Percentiles rank a stretch among this genome's conserved stretches.
phyloP scores from a whole-genome alignment of 2,797 vertebrate species.

The Huso huso region DNA sequence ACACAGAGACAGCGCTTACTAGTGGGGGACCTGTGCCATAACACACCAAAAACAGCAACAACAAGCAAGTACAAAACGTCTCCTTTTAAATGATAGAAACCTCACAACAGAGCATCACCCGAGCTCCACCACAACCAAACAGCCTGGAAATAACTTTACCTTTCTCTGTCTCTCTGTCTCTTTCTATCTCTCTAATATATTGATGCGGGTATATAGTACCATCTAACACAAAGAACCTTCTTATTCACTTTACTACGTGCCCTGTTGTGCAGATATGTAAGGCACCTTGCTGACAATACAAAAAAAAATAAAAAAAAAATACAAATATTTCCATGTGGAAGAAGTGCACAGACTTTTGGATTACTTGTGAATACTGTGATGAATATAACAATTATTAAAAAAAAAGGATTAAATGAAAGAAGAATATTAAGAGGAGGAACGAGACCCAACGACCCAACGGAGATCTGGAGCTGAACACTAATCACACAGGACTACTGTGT shows the following conservation, averaged over 20 bases:
- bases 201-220: conserved; percentile 85
- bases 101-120: no score
- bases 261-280: conserved; percentile 69
- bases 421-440: conserved; percentile 13
- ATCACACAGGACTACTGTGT: background rate
- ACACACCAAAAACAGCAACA: conserved; percentile 37
- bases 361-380: conserved; percentile 51
- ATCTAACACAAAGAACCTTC: conserved; percentile 69
- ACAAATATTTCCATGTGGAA: conserved; percentile 44
- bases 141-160: conserved; percentile 20
- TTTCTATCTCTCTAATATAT: conserved; percentile 59
- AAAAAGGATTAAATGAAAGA: conserved; percentile 25
- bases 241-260: conserved; percentile 76
- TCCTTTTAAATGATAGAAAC: conserved; percentile 32
- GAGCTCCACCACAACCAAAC: no score
- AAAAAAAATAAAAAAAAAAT: conserved; percentile 42
- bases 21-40: conserved; percentile 67
- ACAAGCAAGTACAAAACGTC: conserved; percentile 61
- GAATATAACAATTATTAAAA: conserved; percentile 39
- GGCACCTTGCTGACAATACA: conserved; percentile 80
- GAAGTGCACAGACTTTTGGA: conserved; percentile 41
- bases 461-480: background rate
- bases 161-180: conserved; percentile 35
- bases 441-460: no score
- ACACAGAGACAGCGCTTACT: conserved; percentile 52